phyloP scores from a whole-genome alignment of 2,113 vertebrate genomes.

The Oryzias woworae region DNA sequence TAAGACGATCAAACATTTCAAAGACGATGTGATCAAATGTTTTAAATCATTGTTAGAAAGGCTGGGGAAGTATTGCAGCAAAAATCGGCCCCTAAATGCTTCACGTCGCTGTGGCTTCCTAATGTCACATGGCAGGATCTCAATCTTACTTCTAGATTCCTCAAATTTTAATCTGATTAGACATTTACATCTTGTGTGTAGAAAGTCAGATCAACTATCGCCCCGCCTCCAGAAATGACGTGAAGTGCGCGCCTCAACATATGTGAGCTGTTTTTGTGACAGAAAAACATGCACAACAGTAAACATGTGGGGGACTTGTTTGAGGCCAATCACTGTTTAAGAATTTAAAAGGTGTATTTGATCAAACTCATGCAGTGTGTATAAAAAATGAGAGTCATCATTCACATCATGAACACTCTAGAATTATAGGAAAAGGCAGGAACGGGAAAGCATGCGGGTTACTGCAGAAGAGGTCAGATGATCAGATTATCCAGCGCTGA shows the following conservation, averaged over 20 bases:
- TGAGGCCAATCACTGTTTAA: not conserved
- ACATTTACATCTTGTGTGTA: no score
- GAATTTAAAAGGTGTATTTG: not conserved
- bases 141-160: no score
- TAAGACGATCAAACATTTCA: conserved; percentile 17
- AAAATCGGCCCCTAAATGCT: no score
- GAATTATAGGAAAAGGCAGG: conserved; percentile 16
- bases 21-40: conserved; percentile 8
- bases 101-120: no score
- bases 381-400: not conserved
- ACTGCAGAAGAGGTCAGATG: conserved; percentile 40
- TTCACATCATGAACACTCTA: conserved; percentile 8
- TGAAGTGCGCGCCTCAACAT: not conserved
- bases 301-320: not conserved
- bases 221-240: not conserved
- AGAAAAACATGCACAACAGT: not conserved
- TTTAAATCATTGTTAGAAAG: conserved; percentile 8
- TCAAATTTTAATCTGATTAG: no score
- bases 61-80: no score
- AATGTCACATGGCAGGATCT: no score
- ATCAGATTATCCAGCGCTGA: conserved; percentile 45
- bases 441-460: conserved; percentile 36
- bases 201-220: no score
- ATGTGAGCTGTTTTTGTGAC: not conserved
- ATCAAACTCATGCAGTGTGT: not conserved